phyloP scores from a whole-genome alignment of 2,797 vertebrate genomes.

The Hypotaenidia okinawae region DNA sequence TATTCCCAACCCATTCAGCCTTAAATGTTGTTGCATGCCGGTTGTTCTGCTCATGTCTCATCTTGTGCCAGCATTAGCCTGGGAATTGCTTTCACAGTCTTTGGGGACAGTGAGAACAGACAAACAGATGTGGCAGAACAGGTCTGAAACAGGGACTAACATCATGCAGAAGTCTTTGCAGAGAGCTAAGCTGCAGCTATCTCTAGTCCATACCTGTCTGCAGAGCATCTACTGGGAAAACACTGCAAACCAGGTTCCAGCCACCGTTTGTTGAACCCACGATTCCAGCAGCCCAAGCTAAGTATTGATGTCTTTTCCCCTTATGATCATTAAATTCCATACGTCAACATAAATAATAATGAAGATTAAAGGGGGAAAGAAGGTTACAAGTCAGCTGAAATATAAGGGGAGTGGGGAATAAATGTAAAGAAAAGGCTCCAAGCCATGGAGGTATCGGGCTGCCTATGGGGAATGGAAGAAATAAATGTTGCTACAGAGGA shows the following conservation, averaged over 20 bases:
- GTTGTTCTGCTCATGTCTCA: neutral
- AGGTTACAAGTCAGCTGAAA: neutral
- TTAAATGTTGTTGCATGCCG: fast-evolving
- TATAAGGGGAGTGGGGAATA: neutral
- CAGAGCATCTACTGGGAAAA: neutral
- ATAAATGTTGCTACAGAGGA: neutral
- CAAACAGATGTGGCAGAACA: neutral
- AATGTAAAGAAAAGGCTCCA: neutral
- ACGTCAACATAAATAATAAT: neutral
- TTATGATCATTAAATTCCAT: neutral
- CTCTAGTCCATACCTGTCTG: neutral
- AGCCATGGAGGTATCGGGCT: neutral
- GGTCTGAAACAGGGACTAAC: neutral
- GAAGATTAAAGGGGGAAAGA: neutral
- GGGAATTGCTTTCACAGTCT: neutral
- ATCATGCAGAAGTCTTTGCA: neutral
- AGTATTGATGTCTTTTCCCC: neutral
- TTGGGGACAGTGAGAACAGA: neutral
- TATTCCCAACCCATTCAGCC: neutral
- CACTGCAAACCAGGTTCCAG: neutral
- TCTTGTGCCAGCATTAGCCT: fast-evolving
- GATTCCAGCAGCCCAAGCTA: neutral
- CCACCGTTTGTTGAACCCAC: fast-evolving
- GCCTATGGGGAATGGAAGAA: neutral
- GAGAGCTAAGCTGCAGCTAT: neutral